Percentiles rank a stretch among this genome's conserved stretches.
Conservation (phyloP, 2,888 invertebrate species). For the Eustalomyia histrio region DNA sequence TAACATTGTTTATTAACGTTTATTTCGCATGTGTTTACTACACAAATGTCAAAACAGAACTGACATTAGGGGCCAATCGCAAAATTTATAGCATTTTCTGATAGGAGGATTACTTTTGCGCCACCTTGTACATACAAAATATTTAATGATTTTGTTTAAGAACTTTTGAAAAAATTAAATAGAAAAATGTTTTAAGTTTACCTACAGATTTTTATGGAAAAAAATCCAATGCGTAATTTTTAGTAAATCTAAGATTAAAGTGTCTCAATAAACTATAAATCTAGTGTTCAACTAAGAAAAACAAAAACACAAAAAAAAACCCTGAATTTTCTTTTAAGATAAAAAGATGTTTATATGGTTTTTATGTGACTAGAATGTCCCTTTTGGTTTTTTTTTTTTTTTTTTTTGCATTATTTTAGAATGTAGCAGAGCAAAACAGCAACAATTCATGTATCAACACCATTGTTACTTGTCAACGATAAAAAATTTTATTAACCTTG, state of each 20-base stretch:
- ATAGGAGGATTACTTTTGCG: too few species aligned
- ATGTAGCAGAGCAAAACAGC: conserved; percentile 4
- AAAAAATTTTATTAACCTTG: conserved; percentile 50
- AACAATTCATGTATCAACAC: conserved; percentile 25
- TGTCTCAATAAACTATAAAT: conserved; percentile 41
- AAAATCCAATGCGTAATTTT: conserved; percentile 12
- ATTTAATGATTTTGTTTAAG: conserved; percentile 9
- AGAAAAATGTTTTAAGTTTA: background rate
- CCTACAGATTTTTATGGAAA: background rate
- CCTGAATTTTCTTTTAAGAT: conserved; percentile 34
- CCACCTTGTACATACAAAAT: too few species aligned
- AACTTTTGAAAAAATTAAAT: background rate
- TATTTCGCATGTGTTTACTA: too few species aligned
- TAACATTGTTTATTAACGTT: too few species aligned
- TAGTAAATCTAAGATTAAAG: conserved; percentile 1
- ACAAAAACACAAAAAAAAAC: conserved; percentile 23
- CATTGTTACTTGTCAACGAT: conserved; percentile 40
- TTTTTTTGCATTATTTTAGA: background rate
- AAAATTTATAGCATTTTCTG: too few species aligned
- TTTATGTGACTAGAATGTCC: conserved; percentile 40
- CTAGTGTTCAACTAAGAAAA: too few species aligned
- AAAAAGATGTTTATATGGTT: conserved; percentile 9
- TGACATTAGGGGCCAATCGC: too few species aligned
- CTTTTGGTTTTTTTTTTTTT: too few species aligned
- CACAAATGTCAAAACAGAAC: too few species aligned